These are phyloP conservation scores for Scelioninae gen. 2 DNA, from an alignment of 2,888 invertebrate genomes.

Conservation along the genomic window DNA sequence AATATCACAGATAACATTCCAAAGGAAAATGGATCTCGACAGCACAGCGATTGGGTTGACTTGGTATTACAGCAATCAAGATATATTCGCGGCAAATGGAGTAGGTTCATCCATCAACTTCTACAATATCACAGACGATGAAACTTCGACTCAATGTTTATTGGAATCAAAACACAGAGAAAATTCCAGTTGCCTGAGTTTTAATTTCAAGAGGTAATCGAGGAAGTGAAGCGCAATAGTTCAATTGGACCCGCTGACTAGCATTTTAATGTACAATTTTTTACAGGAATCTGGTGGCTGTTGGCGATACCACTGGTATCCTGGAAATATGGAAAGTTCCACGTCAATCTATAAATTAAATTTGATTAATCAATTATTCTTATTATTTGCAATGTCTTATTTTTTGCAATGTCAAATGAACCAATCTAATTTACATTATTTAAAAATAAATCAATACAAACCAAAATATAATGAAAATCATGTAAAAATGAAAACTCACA, in stretches of 20 bases:
- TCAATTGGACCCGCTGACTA: not conserved
- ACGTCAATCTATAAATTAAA: constrained; percentile 55
- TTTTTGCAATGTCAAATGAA: no score
- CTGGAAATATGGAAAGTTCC: constrained; percentile 73
- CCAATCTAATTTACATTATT: no score
- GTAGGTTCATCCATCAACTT: constrained; percentile 68
- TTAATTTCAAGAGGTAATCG: constrained; percentile 72
- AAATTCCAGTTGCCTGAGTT: constrained; percentile 67
- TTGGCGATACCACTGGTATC: constrained; percentile 68
- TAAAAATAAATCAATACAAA: no score
- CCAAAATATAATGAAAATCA: no score
- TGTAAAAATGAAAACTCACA: no score
- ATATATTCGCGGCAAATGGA: constrained; percentile 70
- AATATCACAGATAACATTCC: constrained; percentile 64
- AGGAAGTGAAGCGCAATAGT: no score
- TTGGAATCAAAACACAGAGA: constrained; percentile 65
- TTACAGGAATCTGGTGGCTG: constrained; percentile 69
- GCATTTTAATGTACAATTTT: constrained; percentile 23
- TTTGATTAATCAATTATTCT: no score
- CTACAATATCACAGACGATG: constrained; percentile 67
- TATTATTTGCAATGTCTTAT: no score
- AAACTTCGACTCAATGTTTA: constrained; percentile 63
- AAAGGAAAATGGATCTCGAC: constrained; percentile 67
- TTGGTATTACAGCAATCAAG: constrained; percentile 69
- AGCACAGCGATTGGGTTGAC: constrained; percentile 68